Base-by-base conservation (phyloP, 1,140 invertebrate genomes). In the Drosophila kohkoa region DNA sequence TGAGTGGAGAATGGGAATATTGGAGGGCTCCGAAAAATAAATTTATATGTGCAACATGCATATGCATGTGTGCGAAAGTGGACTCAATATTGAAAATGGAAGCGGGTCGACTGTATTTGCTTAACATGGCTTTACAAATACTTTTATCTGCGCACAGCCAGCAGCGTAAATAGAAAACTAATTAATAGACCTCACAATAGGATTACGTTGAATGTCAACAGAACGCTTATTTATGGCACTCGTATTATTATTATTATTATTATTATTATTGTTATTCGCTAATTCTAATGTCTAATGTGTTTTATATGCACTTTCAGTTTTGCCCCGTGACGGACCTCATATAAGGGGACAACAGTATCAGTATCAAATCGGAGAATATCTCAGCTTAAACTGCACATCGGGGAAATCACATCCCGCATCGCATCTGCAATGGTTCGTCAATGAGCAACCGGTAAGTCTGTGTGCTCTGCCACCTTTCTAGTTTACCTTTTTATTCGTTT, bases 301-400 rank as follows among this genome's bases (percentile, higher is more conserved):
- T 7, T 62, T 63, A 63, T 1, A 57, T 45, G 57, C 41, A 68
- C 75, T 94, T 93, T 13, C 93, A 97, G 97, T 95, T 93, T 92
- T 97, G 67, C 96, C 96, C 2, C 94, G 95, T 72, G 95, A 96
- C 79, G 96, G 95, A 15, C 97, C 97, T 3, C 94, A 94, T 88
- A 97, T 98, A 93, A 96, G 94, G 28, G 96, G 96, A 2, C 95
- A 96, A 77, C 95, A 96, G 88, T 94, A 95, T 91, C 95, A 96
- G 91, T 96, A 97, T 90, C 95, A 96, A 92, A 95, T 95, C 81
- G 97, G 96, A 32, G 96, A 97, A 89, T 95, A 95, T 65, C 94
- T 98, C 74, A 95, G 95, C 89, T 93, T 97, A 67, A 98, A 97
- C 93, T 98, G 97, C 91, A 97, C 96, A 15, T 97, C 96, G 20